Evolutionary conservation across 2,888 invertebrate genomes (phyloP).

Genomic region (Hyppa rectilinea): DNA sequence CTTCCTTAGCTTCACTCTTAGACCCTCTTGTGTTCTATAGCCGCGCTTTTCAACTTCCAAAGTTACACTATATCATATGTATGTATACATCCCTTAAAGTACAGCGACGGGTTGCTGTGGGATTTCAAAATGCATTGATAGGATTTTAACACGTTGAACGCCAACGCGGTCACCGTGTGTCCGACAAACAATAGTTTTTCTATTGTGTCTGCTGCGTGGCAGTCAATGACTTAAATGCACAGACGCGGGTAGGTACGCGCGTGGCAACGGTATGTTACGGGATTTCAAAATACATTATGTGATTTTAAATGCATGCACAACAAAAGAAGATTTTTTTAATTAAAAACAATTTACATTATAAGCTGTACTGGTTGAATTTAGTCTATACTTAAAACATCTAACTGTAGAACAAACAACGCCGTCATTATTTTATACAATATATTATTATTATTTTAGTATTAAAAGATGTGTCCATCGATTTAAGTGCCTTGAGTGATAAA

Average conservation of each 20-base stretch:
- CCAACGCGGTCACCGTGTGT: no score
- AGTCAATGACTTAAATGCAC: no score
- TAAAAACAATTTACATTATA: background rate
- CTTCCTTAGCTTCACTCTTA: constrained; percentile 50
- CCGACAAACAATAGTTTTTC: no score
- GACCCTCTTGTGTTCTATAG: constrained; percentile 25
- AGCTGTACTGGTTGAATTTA: background rate
- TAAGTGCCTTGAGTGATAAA: background rate
- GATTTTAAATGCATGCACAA: constrained; percentile 6
- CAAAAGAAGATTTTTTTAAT: background rate
- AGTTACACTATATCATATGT: background rate
- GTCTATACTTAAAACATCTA: background rate
- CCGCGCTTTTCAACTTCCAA: constrained; percentile 24
- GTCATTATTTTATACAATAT: background rate
- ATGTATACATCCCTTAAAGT: background rate
- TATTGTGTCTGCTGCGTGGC: no score
- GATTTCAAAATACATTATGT: background rate
- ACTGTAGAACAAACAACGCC: background rate
- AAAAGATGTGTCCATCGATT: background rate
- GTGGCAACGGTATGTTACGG: no score
- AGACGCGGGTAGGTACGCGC: no score
- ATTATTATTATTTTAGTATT: no score
- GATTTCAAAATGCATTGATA: background rate
- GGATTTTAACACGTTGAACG: no score
- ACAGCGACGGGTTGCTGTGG: background rate